phyloP scores from a whole-genome alignment of 1,140 invertebrate genomes.

The Latrodectus geometricus region DNA sequence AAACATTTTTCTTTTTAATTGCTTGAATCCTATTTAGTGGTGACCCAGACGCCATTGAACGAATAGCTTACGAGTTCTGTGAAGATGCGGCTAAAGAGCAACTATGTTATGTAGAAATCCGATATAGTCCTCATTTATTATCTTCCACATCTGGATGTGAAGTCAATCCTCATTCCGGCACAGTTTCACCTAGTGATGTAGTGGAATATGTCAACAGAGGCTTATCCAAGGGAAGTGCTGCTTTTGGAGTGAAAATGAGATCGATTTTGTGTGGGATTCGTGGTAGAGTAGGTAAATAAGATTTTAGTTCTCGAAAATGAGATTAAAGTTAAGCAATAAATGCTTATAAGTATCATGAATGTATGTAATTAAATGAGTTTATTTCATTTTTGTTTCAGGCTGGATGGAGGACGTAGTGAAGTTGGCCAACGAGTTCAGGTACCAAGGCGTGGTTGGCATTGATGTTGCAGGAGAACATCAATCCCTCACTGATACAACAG shows the following conservation, averaged over 20 bases:
- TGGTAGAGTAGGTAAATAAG: background rate
- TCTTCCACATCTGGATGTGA: background rate
- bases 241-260: constrained; percentile 72
- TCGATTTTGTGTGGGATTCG: constrained; percentile 72
- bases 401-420: constrained; percentile 71
- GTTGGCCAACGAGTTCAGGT: constrained; percentile 70
- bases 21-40: constrained; percentile 67
- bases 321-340: too few relatives aligned
- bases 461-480: constrained; percentile 75
- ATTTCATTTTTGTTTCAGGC: background rate
- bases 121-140: constrained; percentile 73
- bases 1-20: too few relatives aligned
- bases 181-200: constrained; percentile 68
- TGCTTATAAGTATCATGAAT: too few relatives aligned
- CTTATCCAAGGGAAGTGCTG: constrained; percentile 70
- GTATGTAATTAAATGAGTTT: too few relatives aligned
- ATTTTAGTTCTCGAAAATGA: too few relatives aligned
- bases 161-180: background rate
- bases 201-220: constrained; percentile 71
- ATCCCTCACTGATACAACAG: constrained; percentile 51
- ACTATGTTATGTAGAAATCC: constrained; percentile 73
- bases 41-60: constrained; percentile 72
- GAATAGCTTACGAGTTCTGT: constrained; percentile 75
- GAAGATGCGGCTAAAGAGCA: constrained; percentile 72
- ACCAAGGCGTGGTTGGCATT: constrained; percentile 75